phyloP scores from a whole-genome alignment of 1,140 invertebrate species.

The Brachionus rubens region DNA sequence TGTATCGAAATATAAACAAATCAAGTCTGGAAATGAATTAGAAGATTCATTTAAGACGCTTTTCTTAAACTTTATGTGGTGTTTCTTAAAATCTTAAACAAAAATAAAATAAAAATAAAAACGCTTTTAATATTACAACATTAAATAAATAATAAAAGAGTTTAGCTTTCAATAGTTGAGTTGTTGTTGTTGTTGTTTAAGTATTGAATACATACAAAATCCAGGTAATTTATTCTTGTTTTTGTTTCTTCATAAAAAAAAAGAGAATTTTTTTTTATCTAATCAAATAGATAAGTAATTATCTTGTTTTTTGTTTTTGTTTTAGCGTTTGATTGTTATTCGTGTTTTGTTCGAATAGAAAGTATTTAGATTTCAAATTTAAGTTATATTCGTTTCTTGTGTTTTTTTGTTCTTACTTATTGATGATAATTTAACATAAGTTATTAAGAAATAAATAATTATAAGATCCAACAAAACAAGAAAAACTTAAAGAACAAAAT shows the following conservation, averaged over 20 bases:
- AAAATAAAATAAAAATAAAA: too few relatives aligned
- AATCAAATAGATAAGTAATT: constrained; percentile 41
- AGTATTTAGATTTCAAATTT: background rate
- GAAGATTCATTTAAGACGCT: too few relatives aligned
- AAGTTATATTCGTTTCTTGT: too few relatives aligned
- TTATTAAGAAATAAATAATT: too few relatives aligned
- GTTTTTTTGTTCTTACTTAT: too few relatives aligned
- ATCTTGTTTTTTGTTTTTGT: constrained; percentile 14
- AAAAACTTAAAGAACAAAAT: too few relatives aligned
- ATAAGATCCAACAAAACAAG: too few relatives aligned
- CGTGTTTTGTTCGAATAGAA: too few relatives aligned
- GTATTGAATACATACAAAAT: constrained; percentile 18
- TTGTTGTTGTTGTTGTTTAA: background rate
- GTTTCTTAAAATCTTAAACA: too few relatives aligned
- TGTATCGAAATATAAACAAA: too few relatives aligned
- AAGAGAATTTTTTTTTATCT: constrained; percentile 15
- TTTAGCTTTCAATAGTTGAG: background rate
- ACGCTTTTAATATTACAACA: background rate
- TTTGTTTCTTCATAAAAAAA: background rate
- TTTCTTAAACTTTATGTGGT: too few relatives aligned
- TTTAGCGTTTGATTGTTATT: background rate
- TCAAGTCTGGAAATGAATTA: too few relatives aligned
- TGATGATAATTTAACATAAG: constrained; percentile 19
- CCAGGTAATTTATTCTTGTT: constrained; percentile 37
- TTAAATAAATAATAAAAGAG: background rate